A percentile compares a stretch with the other conserved stretches of the same genome.
Conservation (phyloP, 2,113 vertebrate genomes). For the Lipotes vexillifer region DNA sequence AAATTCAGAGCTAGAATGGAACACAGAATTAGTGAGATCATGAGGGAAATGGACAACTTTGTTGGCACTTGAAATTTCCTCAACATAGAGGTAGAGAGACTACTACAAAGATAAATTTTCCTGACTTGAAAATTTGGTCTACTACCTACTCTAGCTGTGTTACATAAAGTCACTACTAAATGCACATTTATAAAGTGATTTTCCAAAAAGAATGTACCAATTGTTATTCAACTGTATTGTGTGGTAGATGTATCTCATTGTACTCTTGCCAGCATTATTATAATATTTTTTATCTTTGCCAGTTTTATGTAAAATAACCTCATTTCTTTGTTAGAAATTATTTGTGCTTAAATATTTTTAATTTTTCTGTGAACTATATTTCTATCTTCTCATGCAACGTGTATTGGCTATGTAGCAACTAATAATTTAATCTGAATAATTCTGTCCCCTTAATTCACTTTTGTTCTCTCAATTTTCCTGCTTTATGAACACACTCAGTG, state of each 20-base stretch:
- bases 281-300: not conserved
- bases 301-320: not conserved
- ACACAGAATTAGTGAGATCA: not conserved
- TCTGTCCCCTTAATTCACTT: not conserved
- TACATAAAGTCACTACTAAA: not conserved
- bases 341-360: not conserved
- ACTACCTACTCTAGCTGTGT: not conserved
- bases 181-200: not conserved
- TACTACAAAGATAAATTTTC: not conserved
- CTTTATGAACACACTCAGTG: not conserved
- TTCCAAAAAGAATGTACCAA: not conserved
- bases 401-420: not conserved
- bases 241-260: not conserved
- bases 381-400: not conserved
- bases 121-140: not conserved
- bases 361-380: not conserved
- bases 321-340: not conserved
- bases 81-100: not conserved
- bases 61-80: not conserved
- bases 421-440: not conserved
- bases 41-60: not conserved
- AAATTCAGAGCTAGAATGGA: not conserved
- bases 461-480: not conserved
- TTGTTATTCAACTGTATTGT: not conserved
- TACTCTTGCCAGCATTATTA: not conserved